A percentile compares a stretch with the other conserved stretches of the same genome.
Evolutionary conservation across 2,113 vertebrate genomes (phyloP).

Genomic region (Scophthalmus maximus): DNA sequence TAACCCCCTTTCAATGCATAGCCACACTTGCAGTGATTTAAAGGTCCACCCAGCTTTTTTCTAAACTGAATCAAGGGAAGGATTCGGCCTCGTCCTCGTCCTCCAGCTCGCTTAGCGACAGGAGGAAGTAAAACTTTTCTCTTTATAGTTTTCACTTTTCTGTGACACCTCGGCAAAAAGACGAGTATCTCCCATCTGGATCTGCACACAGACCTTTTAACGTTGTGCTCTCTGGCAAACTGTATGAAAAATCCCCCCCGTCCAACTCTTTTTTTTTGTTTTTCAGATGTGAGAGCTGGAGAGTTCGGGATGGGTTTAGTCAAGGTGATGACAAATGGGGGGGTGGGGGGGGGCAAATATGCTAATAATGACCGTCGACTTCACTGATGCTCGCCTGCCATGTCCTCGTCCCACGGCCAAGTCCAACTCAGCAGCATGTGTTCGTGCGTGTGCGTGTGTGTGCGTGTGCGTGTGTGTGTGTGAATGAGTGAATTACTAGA

Average conservation of each 20-base stretch:
- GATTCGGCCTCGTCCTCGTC: conserved; percentile 7
- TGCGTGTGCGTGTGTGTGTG: conserved; percentile 42
- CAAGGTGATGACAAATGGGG: conserved; percentile 64
- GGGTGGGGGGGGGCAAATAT: conserved; percentile 59
- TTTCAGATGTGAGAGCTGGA: conserved; percentile 59
- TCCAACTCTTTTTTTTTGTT: conserved; percentile 42
- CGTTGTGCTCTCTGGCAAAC: conserved; percentile 43
- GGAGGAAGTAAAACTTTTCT: conserved; percentile 6
- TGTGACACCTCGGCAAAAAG: conserved; percentile 21
- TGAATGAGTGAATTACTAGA: conserved; percentile 71
- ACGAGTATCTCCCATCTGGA: conserved; percentile 48
- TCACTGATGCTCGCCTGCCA: conserved; percentile 57
- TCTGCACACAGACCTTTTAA: conserved; percentile 6
- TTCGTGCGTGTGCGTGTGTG: conserved; percentile 16
- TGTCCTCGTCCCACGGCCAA: conserved; percentile 29
- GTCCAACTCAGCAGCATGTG: conserved; percentile 21
- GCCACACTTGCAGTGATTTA: neutral
- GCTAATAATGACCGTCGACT: conserved; percentile 55
- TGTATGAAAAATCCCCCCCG: conserved; percentile 20
- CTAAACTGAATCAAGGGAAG: neutral
- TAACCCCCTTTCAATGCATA: neutral
- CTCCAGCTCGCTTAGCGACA: neutral
- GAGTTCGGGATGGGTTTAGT: conserved; percentile 62
- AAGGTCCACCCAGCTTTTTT: neutral
- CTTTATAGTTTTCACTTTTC: conserved; percentile 33